Conservation (phyloP, 2,797 vertebrate genomes). For the Peromyscus nudipes region DNA sequence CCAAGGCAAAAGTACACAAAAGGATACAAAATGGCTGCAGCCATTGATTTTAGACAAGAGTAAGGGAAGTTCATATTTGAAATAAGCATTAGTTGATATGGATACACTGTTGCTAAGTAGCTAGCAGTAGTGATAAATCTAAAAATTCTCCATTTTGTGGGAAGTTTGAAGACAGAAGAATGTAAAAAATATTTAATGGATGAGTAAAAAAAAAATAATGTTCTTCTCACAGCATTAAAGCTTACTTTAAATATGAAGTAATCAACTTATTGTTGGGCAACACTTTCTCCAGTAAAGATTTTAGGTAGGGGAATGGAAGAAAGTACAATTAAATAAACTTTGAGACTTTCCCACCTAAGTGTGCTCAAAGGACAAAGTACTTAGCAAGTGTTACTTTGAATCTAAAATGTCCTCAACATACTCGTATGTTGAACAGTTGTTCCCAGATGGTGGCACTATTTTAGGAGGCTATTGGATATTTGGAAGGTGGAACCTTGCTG, state of each 20-base stretch:
- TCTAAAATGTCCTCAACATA: not conserved
- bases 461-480: not conserved
- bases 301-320: not conserved
- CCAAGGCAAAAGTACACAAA: not conserved
- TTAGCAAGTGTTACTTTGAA: not conserved
- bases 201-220: not conserved
- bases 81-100: conserved; percentile 14
- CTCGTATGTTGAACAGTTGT: not conserved
- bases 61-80: not conserved
- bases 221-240: not conserved
- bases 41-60: not conserved
- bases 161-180: conserved; percentile 1
- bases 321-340: conserved; percentile 9
- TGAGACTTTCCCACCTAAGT: not conserved
- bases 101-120: not conserved
- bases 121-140: not conserved
- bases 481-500: not conserved
- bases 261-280: not conserved
- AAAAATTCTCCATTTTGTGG: not conserved
- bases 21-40: not conserved
- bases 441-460: not conserved
- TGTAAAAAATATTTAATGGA: not conserved
- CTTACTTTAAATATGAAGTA: not conserved
- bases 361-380: not conserved
- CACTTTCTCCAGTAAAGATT: not conserved